phyloP scores from a whole-genome alignment of 2,113 vertebrate species.

The Canis aureus region DNA sequence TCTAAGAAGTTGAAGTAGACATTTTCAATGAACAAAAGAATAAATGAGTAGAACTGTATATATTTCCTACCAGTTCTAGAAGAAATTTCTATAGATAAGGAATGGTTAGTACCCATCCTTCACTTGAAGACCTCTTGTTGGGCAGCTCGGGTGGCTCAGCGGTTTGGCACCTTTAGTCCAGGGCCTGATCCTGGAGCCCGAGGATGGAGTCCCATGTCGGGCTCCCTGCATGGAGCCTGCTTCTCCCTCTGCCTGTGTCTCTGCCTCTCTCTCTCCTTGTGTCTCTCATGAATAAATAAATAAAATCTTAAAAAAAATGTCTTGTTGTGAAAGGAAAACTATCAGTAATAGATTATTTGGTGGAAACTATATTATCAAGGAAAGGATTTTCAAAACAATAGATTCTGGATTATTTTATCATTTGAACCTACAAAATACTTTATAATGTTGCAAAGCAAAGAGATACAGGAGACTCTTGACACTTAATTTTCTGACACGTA shows the following conservation, averaged over 20 bases:
- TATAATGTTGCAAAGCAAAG: background rate
- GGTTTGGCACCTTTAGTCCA: too few species aligned
- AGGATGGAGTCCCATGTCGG: too few species aligned
- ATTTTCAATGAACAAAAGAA: constrained; percentile 2
- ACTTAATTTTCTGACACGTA: background rate
- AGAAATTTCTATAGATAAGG: background rate
- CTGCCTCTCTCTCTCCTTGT: too few species aligned
- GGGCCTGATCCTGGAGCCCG: too few species aligned
- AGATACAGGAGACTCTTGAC: background rate
- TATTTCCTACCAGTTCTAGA: background rate
- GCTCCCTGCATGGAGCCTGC: too few species aligned
- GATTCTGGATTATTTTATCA: background rate
- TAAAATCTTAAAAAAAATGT: too few species aligned
- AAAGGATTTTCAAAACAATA: background rate
- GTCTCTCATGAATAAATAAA: too few species aligned
- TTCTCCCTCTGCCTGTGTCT: too few species aligned
- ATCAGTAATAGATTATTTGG: background rate
- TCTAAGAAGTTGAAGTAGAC: background rate
- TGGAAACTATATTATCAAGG: background rate
- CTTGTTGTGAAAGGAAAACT: background rate
- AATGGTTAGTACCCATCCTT: background rate
- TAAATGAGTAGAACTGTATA: background rate
- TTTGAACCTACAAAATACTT: background rate
- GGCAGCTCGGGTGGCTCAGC: too few species aligned
- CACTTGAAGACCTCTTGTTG: background rate